A percentile compares a stretch with the other conserved stretches of the same genome.
phyloP scores from a whole-genome alignment of 2,888 invertebrate genomes.

The Resseliella maxima region DNA sequence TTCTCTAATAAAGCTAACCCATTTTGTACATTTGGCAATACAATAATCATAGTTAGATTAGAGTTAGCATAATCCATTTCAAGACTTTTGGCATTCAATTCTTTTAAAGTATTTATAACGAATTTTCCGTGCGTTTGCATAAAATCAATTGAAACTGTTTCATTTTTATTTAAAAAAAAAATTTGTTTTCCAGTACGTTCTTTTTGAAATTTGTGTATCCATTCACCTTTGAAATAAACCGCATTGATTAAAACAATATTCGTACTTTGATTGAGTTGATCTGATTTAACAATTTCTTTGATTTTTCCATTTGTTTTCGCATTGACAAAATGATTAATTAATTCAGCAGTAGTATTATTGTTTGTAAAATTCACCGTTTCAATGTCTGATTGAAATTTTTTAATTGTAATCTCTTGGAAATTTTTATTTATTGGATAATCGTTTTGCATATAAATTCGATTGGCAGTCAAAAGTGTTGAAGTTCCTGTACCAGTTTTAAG shows the following conservation, averaged over 20 bases:
- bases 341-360: background rate
- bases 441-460: background rate
- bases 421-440: background rate
- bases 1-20: slow-evolving; percentile 73
- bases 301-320: background rate
- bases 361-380: background rate
- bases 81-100: slow-evolving; percentile 70
- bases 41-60: slow-evolving; percentile 76
- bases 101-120: slow-evolving; percentile 65
- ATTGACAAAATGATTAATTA: background rate
- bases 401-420: background rate
- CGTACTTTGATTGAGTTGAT: too few relatives aligned
- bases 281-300: too few relatives aligned
- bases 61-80: slow-evolving; percentile 76
- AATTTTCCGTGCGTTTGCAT: slow-evolving; percentile 71
- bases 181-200: slow-evolving; percentile 70
- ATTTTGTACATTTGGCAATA: slow-evolving; percentile 75
- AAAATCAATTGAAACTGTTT: slow-evolving; percentile 73
- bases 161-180: slow-evolving; percentile 72
- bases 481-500: background rate
- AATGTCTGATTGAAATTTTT: background rate
- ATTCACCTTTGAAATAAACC: too few relatives aligned
- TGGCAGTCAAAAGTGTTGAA: background rate
- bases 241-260: too few relatives aligned
- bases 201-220: slow-evolving; percentile 73